Evolutionary conservation across 2,113 vertebrate genomes (phyloP), one percentile per base, ranked within the genome.

Genomic region (Acanthochromis polyacanthus): DNA sequence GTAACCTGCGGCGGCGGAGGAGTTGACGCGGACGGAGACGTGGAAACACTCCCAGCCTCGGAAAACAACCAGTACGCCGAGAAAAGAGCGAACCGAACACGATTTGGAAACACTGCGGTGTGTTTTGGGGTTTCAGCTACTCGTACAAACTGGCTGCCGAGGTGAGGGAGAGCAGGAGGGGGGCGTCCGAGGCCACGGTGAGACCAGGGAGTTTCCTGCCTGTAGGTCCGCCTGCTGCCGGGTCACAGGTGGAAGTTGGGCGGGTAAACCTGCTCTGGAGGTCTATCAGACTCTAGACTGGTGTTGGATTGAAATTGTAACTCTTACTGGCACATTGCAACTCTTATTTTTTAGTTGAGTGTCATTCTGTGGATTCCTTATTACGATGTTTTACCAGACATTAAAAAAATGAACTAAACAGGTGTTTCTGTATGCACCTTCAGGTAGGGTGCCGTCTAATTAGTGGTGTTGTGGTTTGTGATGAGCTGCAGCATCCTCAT

Each of bases 191-290:
- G 92, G 92, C 92, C 93, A 82, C 62, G 43, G 51, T 43, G 64
- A 70, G 60, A 90, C 92, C 92, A 53, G 88, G 93, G 92, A 91
- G 75, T 93, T 93, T 94, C 93, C 92, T 94, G 76, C 23, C 65
- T 12, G 17, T 1, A 43, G 78, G 65, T 72, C 73, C 72, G 85
- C 72, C 83, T 16, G 84, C 48, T 68, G 66, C 58, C 58, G 74
- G 89, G 85, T 85, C 85, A 88, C 88, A 89, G 85, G 86, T 91
- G 57, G 66, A 63, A 10, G 59, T 51, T 1, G 77, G 58, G 53
- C 55, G 61, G 56, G 61, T 7, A 8, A 66, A 75, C 71, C 66
- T 57, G 69, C 73, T 36, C 50, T n/a, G 52, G 61, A 64, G 69
- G 68, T 59, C 43, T 78, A 14, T 50, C 55, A 55, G 16, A 19